Evolutionary conservation across 2,113 vertebrate species (phyloP).

Genomic region (Rissa tridactyla): DNA sequence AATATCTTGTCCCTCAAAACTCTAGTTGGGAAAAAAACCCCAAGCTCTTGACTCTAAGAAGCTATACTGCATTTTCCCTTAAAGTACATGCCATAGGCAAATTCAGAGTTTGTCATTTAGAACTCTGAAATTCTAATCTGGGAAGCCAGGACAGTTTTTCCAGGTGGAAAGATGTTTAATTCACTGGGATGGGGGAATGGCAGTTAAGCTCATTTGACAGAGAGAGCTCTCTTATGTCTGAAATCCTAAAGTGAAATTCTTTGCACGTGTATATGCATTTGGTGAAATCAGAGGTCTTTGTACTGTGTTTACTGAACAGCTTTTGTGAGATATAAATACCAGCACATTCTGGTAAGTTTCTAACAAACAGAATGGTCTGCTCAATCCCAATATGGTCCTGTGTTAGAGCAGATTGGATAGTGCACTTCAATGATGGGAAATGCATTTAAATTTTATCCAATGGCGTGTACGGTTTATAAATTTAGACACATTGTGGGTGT

Average conservation of each 20-base stretch:
- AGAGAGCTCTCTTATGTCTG: background rate
- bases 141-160: background rate
- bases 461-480: background rate
- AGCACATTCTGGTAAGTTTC: conserved; percentile 42
- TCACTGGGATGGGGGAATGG: background rate
- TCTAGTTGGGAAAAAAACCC: fast-evolving
- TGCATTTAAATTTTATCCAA: conserved; percentile 29
- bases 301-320: conserved; percentile 61
- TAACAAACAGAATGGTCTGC: conserved; percentile 47
- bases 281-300: conserved; percentile 51
- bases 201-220: background rate
- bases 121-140: background rate
- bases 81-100: background rate
- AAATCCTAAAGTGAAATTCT: conserved; percentile 25
- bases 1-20: background rate
- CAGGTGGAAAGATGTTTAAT: background rate
- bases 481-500: conserved; percentile 47
- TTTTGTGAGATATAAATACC: conserved; percentile 66
- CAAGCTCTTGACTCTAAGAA: background rate
- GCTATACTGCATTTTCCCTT: background rate
- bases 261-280: background rate
- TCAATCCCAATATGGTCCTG: conserved; percentile 47
- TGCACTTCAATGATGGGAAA: background rate
- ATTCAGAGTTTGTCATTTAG: background rate
- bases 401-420: conserved; percentile 57